Conservation (phyloP, 1,140 invertebrate genomes). For the Galleria mellonella region DNA sequence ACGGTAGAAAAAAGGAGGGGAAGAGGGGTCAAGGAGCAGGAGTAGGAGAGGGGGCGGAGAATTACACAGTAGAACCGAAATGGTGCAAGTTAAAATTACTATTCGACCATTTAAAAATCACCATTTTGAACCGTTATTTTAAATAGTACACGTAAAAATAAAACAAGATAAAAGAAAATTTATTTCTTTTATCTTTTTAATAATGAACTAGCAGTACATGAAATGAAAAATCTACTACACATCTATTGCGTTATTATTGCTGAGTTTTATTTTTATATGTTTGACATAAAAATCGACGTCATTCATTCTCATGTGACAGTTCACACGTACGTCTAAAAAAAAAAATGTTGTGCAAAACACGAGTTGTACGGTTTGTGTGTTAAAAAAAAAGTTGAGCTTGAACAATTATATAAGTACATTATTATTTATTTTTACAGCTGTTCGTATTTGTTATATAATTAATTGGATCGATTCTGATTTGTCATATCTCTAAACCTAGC, state of each 20-base stretch:
- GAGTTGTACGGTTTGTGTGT: no score
- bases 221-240: constrained; percentile 42
- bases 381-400: no score
- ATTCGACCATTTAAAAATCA: neutral
- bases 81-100: neutral
- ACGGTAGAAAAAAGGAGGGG: constrained; percentile 57
- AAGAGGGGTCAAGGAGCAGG: neutral
- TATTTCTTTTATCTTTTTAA: constrained; percentile 6
- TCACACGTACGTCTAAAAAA: no score
- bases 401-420: no score
- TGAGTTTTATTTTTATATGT: constrained; percentile 36
- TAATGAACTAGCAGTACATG: constrained; percentile 43
- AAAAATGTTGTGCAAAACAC: no score
- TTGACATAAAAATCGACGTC: constrained; percentile 34
- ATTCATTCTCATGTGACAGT: no score
- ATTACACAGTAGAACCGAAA: constrained; percentile 1
- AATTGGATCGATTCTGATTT: no score
- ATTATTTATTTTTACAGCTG: no score
- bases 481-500: no score
- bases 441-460: no score
- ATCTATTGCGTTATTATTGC: constrained; percentile 63
- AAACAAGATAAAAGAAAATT: neutral
- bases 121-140: constrained; percentile 8
- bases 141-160: constrained; percentile 3
- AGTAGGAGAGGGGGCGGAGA: neutral